These are phyloP conservation scores for Rutilus rutilus DNA, from an alignment of 2,113 vertebrate species.

Conservation along the genomic window DNA sequence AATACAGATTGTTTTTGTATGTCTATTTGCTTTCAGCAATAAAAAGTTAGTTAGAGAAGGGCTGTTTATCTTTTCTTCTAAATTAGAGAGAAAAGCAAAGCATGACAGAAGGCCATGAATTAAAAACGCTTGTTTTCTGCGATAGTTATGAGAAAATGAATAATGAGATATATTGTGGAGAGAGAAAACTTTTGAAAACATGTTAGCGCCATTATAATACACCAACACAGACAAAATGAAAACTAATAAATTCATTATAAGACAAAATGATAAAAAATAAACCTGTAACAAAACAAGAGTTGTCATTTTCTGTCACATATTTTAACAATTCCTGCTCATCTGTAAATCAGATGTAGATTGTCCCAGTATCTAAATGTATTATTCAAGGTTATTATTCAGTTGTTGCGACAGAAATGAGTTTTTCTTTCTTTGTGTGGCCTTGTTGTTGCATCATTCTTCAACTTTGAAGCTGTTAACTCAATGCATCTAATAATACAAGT, in stretches of 20 bases:
- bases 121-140: no score
- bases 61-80: constrained; percentile 36
- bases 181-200: neutral
- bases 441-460: neutral
- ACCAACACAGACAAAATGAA: neutral
- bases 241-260: neutral
- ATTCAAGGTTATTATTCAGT: no score
- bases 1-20: neutral
- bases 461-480: neutral
- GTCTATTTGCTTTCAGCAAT: neutral
- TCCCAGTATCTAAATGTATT: no score
- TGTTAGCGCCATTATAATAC: neutral
- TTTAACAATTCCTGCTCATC: neutral
- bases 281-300: neutral
- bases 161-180: neutral
- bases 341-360: neutral
- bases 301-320: neutral
- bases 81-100: constrained; percentile 20
- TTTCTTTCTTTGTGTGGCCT: neutral
- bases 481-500: neutral
- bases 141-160: neutral
- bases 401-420: no score
- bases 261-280: neutral
- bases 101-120: neutral
- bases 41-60: neutral